These are phyloP conservation scores for Drosophila putrida DNA, from an alignment of 2,888 invertebrate genomes.

Conservation along the genomic window DNA sequence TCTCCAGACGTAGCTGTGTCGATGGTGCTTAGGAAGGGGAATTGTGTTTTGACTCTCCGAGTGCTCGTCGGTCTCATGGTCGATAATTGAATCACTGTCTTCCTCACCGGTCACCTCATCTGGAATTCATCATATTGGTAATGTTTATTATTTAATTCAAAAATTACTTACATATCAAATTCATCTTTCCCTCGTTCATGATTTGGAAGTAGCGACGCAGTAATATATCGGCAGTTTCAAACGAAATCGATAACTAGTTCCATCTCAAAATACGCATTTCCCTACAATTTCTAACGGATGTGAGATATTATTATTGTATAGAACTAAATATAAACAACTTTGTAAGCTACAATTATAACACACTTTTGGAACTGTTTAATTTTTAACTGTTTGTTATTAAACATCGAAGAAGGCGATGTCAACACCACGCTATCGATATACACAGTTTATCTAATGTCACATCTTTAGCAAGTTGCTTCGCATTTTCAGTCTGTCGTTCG, in stretches of 20 bases:
- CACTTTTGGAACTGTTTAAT: not conserved
- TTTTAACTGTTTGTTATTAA: not conserved
- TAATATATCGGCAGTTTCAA: slow-evolving; percentile 25
- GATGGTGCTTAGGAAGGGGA: slow-evolving; percentile 25
- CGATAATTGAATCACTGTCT: slow-evolving; percentile 40
- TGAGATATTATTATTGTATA: not conserved
- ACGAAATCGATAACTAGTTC: slow-evolving; percentile 33
- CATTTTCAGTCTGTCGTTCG: slow-evolving; percentile 33
- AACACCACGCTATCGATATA: slow-evolving; percentile 13
- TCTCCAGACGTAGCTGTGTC: slow-evolving; percentile 72
- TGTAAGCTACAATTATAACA: not conserved
- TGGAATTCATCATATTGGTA: not conserved
- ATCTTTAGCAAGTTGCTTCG: slow-evolving; percentile 28
- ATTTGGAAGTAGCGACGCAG: slow-evolving; percentile 6
- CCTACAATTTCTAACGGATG: not conserved
- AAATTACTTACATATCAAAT: slow-evolving; percentile 33
- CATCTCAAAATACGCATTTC: not conserved
- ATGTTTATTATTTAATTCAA: slow-evolving; percentile 12
- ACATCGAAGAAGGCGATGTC: not conserved
- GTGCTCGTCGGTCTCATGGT: slow-evolving; percentile 35
- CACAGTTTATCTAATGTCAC: not conserved
- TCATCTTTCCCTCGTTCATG: slow-evolving; percentile 42
- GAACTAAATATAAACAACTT: not conserved
- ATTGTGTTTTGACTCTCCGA: slow-evolving; percentile 42
- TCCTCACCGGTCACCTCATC: slow-evolving; percentile 31